phyloP scores from a whole-genome alignment of 2,113 vertebrate species.

The Petaurus breviceps region DNA sequence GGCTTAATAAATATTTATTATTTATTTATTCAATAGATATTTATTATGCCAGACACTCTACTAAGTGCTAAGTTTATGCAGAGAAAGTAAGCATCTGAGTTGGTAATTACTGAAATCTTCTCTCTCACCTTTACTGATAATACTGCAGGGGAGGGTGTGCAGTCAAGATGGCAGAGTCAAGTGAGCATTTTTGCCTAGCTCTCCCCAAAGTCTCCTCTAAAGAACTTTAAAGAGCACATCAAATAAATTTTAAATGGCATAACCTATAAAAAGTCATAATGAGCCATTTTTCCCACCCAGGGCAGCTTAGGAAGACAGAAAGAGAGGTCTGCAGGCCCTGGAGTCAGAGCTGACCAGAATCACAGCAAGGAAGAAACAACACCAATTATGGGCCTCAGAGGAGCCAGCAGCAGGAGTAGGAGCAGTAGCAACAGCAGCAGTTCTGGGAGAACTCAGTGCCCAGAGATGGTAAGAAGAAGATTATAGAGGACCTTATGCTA shows the following conservation, averaged over 20 bases:
- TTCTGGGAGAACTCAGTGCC: too few species aligned
- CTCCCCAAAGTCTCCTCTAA: neutral
- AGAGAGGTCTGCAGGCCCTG: too few species aligned
- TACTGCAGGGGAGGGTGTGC: neutral
- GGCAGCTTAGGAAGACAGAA: neutral
- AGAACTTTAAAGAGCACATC: neutral
- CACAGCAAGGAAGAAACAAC: neutral
- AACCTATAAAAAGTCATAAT: neutral
- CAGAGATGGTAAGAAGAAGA: neutral
- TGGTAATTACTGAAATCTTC: neutral
- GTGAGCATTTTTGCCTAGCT: neutral
- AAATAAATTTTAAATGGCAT: neutral
- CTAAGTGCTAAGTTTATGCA: too few species aligned
- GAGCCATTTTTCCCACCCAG: neutral
- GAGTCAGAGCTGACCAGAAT: neutral
- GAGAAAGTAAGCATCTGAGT: neutral
- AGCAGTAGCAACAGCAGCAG: too few species aligned
- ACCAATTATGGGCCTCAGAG: neutral
- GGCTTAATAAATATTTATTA: too few species aligned
- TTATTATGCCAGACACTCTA: too few species aligned
- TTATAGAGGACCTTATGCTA: neutral
- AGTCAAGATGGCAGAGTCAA: neutral
- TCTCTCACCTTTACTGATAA: neutral
- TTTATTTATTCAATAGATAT: too few species aligned
- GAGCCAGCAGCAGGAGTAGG: neutral